Percentiles rank a stretch among this genome's conserved stretches.
Evolutionary conservation across 2,797 vertebrate genomes (phyloP).

Genomic region (Falco peregrinus): DNA sequence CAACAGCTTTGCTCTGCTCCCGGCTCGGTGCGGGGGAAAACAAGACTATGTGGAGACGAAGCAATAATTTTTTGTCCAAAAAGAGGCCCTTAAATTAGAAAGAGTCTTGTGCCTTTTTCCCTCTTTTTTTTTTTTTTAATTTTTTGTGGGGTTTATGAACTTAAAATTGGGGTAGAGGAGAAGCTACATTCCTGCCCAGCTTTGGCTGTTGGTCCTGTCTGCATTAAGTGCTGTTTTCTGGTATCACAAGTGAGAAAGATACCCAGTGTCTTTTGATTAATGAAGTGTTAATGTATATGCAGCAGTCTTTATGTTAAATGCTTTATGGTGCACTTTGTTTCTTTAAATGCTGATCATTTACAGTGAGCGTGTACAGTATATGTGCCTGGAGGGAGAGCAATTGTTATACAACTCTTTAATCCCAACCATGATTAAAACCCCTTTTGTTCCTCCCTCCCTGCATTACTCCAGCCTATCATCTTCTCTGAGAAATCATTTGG

Average conservation of each 20-base stretch:
- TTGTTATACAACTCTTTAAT: slow-evolving; percentile 69
- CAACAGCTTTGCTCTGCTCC: slow-evolving; percentile 30
- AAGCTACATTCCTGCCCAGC: neutral
- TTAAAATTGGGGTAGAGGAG: neutral
- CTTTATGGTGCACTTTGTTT: slow-evolving; percentile 22
- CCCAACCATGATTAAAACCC: slow-evolving; percentile 48
- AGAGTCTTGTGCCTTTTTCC: neutral
- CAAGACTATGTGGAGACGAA: neutral
- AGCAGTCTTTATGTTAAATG: slow-evolving; percentile 25
- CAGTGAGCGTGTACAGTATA: slow-evolving; percentile 38
- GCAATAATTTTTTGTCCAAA: neutral
- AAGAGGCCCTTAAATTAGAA: neutral
- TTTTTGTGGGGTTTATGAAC: neutral
- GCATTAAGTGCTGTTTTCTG: neutral
- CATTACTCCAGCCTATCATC: slow-evolving; percentile 58
- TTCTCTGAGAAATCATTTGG: slow-evolving; percentile 60
- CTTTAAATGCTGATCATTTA: slow-evolving; percentile 52
- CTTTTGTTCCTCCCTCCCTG: slow-evolving; percentile 59
- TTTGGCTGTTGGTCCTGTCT: neutral
- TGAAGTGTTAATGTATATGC: slow-evolving; percentile 38
- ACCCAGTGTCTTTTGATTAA: neutral
- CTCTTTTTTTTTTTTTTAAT: neutral
- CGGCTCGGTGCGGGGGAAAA: neutral
- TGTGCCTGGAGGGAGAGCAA: slow-evolving; percentile 59
- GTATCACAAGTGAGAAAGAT: neutral